Conservation (phyloP, 1,140 invertebrate species). For the Leptinotarsa undecemlineata region DNA sequence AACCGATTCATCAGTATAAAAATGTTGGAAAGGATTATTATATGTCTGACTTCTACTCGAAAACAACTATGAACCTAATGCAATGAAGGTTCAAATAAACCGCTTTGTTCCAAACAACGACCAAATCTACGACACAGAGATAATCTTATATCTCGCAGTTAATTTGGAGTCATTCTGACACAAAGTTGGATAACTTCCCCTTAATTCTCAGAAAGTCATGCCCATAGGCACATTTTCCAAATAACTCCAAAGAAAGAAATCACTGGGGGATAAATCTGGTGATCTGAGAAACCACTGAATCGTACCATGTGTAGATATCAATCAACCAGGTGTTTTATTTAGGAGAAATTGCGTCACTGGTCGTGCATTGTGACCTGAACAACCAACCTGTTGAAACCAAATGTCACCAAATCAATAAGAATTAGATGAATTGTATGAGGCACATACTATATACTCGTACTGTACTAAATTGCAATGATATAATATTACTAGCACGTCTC, state of each 20-base stretch:
- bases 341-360: not conserved
- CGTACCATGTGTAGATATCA: not conserved
- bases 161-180: not conserved
- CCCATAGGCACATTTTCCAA: not conserved
- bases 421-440: not conserved
- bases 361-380: not conserved
- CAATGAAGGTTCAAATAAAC: too few species aligned
- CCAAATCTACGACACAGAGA: not conserved
- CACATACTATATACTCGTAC: too few species aligned
- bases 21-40: too few species aligned
- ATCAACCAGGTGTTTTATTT: not conserved
- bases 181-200: not conserved
- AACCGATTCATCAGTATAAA: too few species aligned
- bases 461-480: too few species aligned
- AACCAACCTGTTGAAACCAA: not conserved
- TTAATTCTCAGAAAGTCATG: not conserved
- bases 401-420: not conserved
- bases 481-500: too few species aligned
- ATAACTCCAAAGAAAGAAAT: not conserved
- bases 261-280: not conserved
- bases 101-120: not conserved
- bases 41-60: too few species aligned
- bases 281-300: not conserved
- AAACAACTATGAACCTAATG: too few species aligned
- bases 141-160: not conserved